Percentiles rank a stretch among this genome's conserved stretches.
Evolutionary conservation across 2,113 vertebrate species (phyloP).

Genomic region (Leptocoma aspasia): DNA sequence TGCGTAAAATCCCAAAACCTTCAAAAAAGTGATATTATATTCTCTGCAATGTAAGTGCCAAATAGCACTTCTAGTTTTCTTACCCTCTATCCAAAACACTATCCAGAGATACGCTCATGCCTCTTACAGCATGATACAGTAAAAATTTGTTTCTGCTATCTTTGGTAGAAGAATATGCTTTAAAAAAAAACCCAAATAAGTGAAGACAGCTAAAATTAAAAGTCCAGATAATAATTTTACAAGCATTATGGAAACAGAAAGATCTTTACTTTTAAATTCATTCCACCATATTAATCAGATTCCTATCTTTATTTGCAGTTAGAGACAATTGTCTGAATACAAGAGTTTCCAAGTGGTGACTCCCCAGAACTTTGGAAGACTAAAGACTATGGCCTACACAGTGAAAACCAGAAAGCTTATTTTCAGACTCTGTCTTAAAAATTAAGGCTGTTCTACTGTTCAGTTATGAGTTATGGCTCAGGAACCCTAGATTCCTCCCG

Average conservation of each 20-base stretch:
- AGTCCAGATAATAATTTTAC: not conserved
- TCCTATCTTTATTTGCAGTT: not conserved
- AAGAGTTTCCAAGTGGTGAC: not conserved
- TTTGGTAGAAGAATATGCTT: not conserved
- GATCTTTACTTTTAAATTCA: not conserved
- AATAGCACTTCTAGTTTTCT: not conserved
- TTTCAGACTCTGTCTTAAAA: not conserved
- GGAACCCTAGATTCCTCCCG: fast-evolving
- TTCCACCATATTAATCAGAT: not conserved
- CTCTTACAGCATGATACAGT: not conserved
- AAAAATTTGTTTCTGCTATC: not conserved
- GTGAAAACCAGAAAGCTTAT: not conserved
- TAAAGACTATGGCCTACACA: not conserved
- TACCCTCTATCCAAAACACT: not conserved
- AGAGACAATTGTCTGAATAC: not conserved
- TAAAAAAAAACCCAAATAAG: not conserved
- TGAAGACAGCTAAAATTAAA: not conserved
- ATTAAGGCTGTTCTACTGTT: not conserved
- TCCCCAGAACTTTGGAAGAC: not conserved
- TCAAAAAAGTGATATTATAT: not conserved
- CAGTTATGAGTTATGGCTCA: not conserved
- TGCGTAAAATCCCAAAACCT: not conserved
- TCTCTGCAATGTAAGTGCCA: not conserved
- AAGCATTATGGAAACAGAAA: not conserved
- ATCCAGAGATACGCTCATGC: not conserved